Evolutionary conservation across 35 echinoderm and acorn worm species (phyloP).

Genomic region (Heliocidaris erythrogramma): DNA sequence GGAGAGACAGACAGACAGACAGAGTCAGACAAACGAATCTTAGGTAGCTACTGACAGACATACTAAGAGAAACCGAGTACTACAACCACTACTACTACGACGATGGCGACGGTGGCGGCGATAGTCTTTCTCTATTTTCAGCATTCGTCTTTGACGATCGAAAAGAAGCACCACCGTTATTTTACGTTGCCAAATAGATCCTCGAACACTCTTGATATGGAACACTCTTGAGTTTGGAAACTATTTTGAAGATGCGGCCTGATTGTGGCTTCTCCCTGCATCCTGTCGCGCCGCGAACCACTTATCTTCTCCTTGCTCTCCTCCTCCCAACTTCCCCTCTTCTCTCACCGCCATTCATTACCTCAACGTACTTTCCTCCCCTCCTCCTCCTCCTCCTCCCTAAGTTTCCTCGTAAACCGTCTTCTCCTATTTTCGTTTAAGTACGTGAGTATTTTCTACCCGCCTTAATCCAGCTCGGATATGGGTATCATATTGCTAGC

Average conservation of each 20-base stretch:
- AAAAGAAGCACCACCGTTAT: no score
- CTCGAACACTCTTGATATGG: no score
- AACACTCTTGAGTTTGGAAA: not conserved
- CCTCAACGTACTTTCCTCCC: not conserved
- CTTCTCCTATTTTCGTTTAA: not conserved
- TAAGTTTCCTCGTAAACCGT: not conserved
- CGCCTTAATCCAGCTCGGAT: not conserved
- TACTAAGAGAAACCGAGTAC: no score
- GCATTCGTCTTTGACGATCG: no score
- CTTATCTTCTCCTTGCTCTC: not conserved
- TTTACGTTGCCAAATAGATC: no score
- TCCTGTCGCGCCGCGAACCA: not conserved
- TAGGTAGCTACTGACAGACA: no score
- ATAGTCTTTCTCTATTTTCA: no score
- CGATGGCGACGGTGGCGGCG: no score
- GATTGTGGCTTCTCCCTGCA: not conserved
- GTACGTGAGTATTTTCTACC: not conserved
- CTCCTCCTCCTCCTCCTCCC: not conserved
- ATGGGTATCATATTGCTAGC: conserved; percentile 11
- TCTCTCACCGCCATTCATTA: conserved; percentile 2
- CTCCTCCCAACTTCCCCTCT: not conserved
- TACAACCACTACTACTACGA: no score
- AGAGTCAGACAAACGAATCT: no score
- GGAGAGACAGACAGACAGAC: no score
- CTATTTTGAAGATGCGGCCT: conserved; percentile 9